A percentile compares a stretch with the other conserved stretches of the same genome.
Evolutionary conservation across 2,888 invertebrate species (phyloP).

Genomic region (Noctua janthina): DNA sequence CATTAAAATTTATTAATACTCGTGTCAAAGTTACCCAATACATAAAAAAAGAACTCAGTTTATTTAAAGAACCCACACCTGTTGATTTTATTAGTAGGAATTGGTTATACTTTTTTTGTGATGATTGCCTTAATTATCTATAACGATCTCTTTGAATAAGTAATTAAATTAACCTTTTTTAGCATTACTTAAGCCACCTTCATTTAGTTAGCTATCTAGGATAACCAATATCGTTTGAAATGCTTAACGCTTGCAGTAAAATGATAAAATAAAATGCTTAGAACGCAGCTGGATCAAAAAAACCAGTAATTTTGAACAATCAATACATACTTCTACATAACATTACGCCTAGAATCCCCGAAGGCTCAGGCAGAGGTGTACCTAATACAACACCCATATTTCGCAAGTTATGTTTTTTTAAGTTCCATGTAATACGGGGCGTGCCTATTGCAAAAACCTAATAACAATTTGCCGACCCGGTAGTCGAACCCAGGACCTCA

Average conservation of each 20-base stretch:
- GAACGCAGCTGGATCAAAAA: neutral
- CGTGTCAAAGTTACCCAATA: neutral
- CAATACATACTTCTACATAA: neutral
- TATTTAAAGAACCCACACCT: slow-evolving; percentile 27
- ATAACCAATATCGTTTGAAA: neutral
- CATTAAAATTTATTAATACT: neutral
- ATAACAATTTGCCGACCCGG: too few relatives aligned
- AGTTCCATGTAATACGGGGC: too few relatives aligned
- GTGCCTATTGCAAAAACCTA: too few relatives aligned
- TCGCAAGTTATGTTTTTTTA: too few relatives aligned
- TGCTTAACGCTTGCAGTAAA: neutral
- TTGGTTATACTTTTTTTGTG: slow-evolving; percentile 20
- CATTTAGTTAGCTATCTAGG: slow-evolving; percentile 31
- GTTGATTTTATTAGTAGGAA: neutral
- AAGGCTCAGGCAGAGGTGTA: too few relatives aligned
- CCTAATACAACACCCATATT: too few relatives aligned
- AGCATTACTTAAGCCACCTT: neutral
- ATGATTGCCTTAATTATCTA: neutral
- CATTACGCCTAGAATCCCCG: too few relatives aligned
- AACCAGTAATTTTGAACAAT: neutral
- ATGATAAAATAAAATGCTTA: neutral
- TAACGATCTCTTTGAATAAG: slow-evolving; percentile 40
- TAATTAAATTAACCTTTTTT: slow-evolving; percentile 55
- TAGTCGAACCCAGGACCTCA: too few relatives aligned
- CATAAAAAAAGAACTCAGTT: neutral